These are phyloP conservation scores for Acestrorhynchus altus DNA, from an alignment of 2,797 vertebrate species.

Conservation along the genomic window DNA sequence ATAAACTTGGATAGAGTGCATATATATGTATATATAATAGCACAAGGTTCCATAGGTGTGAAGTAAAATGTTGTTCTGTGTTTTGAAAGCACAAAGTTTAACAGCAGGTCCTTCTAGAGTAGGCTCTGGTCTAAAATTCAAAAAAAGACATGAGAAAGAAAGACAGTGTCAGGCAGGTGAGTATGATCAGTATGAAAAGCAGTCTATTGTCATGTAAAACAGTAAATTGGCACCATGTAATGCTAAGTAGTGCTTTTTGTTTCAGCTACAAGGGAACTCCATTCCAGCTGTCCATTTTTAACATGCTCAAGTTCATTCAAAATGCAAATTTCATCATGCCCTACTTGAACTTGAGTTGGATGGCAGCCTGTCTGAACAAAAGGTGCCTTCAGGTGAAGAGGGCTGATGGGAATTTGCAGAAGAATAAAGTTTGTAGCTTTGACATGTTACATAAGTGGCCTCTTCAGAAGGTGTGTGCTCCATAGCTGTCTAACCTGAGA, in stretches of 20 bases:
- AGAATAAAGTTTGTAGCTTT: constrained; percentile 46
- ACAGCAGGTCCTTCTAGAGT: not conserved
- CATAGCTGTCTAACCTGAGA: constrained; percentile 60
- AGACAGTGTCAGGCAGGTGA: not conserved
- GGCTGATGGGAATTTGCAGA: constrained; percentile 39
- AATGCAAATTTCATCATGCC: constrained; percentile 24
- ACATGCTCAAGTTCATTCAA: not conserved
- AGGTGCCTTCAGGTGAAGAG: constrained; percentile 18
- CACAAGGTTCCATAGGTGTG: not conserved
- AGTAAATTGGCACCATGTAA: not conserved
- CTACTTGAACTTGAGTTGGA: constrained; percentile 24
- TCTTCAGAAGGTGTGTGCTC: constrained; percentile 43
- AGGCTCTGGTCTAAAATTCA: not conserved
- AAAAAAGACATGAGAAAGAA: not conserved
- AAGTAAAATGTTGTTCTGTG: not conserved
- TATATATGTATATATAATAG: not conserved
- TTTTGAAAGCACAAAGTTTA: not conserved
- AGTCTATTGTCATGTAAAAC: constrained; percentile 12
- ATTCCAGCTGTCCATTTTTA: constrained; percentile 26
- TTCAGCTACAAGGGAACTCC: constrained; percentile 36
- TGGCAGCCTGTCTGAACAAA: constrained; percentile 30
- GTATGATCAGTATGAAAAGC: not conserved
- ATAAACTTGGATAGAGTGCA: not conserved
- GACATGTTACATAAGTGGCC: constrained; percentile 49
- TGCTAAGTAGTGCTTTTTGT: not conserved